These are phyloP conservation scores for Stegodyphus mimosarum DNA, from an alignment of 1,140 invertebrate species.

Conservation along the genomic window DNA sequence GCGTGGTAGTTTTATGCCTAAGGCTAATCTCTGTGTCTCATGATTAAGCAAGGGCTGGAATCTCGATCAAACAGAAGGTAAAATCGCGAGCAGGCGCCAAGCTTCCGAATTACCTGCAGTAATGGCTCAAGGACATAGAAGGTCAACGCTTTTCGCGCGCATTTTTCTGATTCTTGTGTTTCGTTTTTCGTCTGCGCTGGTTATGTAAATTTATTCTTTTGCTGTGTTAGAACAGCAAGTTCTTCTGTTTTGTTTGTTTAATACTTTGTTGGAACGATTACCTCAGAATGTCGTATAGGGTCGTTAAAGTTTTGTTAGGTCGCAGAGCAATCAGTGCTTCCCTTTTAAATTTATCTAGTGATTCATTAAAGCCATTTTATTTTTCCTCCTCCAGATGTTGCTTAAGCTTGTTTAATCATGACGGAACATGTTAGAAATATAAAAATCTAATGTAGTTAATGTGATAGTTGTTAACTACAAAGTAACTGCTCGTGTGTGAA, in stretches of 20 bases:
- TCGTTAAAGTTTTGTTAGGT: no score
- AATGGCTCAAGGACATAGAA: slow-evolving; percentile 29
- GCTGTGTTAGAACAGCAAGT: neutral
- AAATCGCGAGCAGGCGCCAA: neutral
- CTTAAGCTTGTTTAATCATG: no score
- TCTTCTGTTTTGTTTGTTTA: neutral
- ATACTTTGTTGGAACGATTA: neutral
- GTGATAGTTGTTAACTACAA: no score
- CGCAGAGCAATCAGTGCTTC: no score
- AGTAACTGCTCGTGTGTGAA: no score
- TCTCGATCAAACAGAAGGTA: no score
- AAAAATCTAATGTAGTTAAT: no score
- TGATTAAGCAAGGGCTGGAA: no score
- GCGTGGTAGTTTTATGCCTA: neutral
- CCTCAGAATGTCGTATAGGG: neutral
- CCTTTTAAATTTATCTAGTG: no score
- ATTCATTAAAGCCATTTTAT: no score
- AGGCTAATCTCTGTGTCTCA: neutral
- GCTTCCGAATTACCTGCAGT: slow-evolving; percentile 18
- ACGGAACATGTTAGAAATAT: no score
- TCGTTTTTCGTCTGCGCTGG: neutral
- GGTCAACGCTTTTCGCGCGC: slow-evolving; percentile 35
- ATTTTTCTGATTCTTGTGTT: neutral
- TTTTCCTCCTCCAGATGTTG: no score
- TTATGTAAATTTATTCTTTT: neutral